A percentile compares a stretch with the other conserved stretches of the same genome.
phyloP scores from a whole-genome alignment of 2,888 invertebrate genomes.

The Octodonta nipae region DNA sequence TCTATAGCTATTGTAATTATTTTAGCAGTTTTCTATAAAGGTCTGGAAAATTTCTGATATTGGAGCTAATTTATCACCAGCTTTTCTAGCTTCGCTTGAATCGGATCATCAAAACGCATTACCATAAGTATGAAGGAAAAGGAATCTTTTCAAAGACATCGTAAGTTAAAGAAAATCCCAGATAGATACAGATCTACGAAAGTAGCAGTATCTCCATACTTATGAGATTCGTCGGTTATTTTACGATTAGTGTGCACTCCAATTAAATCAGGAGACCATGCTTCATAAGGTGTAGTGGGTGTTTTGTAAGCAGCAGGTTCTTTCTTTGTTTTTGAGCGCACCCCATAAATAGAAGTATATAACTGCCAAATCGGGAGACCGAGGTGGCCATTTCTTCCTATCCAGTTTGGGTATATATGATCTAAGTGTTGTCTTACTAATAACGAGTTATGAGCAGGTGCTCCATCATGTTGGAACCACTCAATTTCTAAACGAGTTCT shows the following conservation, averaged over 20 bases:
- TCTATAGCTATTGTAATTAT: conserved; percentile 7
- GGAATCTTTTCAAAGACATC: not conserved
- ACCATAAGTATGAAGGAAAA: conserved; percentile 2
- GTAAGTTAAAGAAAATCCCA: not conserved
- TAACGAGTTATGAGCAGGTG: no score
- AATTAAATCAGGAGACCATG: not conserved
- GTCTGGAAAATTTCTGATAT: conserved; percentile 8
- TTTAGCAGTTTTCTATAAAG: conserved; percentile 9
- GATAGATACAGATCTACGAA: not conserved
- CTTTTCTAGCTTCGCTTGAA: conserved; percentile 7
- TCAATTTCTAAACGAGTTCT: no score
- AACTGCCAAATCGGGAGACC: no score
- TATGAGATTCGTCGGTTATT: conserved; percentile 1
- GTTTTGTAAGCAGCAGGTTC: not conserved
- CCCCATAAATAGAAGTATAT: no score
- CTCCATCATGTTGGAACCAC: no score
- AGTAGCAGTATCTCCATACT: conserved; percentile 1
- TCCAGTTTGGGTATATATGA: no score
- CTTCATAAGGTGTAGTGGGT: conserved; percentile 3
- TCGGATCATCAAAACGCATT: conserved; percentile 5
- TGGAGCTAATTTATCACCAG: conserved; percentile 7
- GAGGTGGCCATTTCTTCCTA: no score
- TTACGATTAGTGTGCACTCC: not conserved
- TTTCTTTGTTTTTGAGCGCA: no score
- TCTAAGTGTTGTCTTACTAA: no score